Base-by-base conservation (phyloP, 2,113 vertebrate genomes). In the Eleginops maclovinus region DNA sequence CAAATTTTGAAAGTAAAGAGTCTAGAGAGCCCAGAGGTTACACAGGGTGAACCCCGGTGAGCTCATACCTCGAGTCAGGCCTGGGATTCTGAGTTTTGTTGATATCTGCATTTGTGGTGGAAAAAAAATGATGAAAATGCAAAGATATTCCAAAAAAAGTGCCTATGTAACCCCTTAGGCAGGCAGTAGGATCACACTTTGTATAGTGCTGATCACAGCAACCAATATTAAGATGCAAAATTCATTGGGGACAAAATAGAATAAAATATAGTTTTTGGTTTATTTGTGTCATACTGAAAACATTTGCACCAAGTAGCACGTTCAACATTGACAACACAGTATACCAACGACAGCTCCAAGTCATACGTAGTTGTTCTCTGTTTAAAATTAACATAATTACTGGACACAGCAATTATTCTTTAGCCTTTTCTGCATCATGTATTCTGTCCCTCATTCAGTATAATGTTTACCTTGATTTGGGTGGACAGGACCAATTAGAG, bases 401-500 rank as follows among this genome's bases (percentile, higher is more conserved):
- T 56, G 9, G 31, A 17, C 10, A 36, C 14, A 24, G 24, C 21
- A 4, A 6, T 7, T 16, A 12, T 36, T 17, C n/a, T 36, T 68
- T 43, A n/a, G 19, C 31, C 13, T 64, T 31, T 54, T 72, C 16
- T 24, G 54, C 9, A 36, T 28, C 31, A 53, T 72, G 19, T 22
- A 26, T 43, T 53, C 6, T 53, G 40, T 60, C 53, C 24, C 46
- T 60, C 36, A 36, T 17, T 9, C 40, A n/a, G 19, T 28, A 55
- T 41, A 41, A 64, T 55, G 14, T 41, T 43, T 19, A 17, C n/a
- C 6, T 2, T 8, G 24, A n/a, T 54, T 47, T 54, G 13, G 15
- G n/a, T 19, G 26, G 77, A 46, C 19, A 17, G 5, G 54, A 54
- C n/a, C 58, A 80, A 60, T 46, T 53, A 53, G 36, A 53, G 55